Evolutionary conservation across 2,888 invertebrate species (phyloP).

Genomic region (Clusia tigrina): DNA sequence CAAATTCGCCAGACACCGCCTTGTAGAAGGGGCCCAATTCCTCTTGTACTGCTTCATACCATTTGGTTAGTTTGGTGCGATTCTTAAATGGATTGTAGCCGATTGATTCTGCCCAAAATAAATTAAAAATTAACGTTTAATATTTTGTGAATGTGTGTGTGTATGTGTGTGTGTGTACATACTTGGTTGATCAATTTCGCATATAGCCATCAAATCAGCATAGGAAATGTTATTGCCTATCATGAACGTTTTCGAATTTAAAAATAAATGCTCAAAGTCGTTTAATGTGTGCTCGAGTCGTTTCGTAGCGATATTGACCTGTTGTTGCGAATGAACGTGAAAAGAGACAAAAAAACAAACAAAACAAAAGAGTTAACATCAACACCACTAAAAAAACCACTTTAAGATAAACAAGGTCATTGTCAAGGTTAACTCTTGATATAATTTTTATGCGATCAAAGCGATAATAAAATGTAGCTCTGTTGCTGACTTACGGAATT

Average conservation of each 20-base stretch:
- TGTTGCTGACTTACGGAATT: conserved; percentile 63
- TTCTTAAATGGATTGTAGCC: conserved; percentile 72
- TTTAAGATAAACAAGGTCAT: conserved; percentile 9
- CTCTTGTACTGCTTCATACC: conserved; percentile 72
- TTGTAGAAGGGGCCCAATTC: conserved; percentile 72
- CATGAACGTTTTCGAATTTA: conserved; percentile 66
- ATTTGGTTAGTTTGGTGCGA: conserved; percentile 69
- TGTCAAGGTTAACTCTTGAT: conserved; percentile 17
- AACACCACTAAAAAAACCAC: not conserved
- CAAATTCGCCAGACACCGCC: conserved; percentile 66
- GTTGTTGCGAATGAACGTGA: not conserved
- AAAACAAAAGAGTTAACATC: conserved; percentile 1
- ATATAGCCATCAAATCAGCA: conserved; percentile 78
- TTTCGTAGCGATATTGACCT: conserved; percentile 53
- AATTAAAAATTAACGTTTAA: conserved; percentile 14
- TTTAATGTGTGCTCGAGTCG: conserved; percentile 70
- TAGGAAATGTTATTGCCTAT: conserved; percentile 72
- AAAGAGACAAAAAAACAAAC: not conserved
- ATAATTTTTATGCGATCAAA: not conserved
- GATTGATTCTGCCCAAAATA: conserved; percentile 68
- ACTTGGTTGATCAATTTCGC: conserved; percentile 82
- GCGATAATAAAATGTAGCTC: not conserved
- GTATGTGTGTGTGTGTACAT: no score
- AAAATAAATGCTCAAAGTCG: conserved; percentile 68
- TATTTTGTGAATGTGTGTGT: no score